Evolutionary conservation across 2,888 invertebrate genomes (phyloP).

Genomic region (Polylopha cassiicola): DNA sequence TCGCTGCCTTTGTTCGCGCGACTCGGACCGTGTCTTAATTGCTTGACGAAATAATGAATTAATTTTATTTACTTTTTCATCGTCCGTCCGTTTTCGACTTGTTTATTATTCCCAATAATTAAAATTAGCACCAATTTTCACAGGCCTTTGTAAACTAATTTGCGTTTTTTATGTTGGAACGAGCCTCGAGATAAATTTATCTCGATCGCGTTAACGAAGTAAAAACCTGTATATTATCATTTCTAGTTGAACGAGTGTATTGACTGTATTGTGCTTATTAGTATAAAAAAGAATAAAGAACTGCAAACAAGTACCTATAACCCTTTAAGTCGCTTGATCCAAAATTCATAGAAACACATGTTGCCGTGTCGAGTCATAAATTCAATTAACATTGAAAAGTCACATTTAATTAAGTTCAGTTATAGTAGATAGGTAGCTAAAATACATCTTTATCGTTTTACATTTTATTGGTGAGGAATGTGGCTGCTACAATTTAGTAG

Average conservation of each 20-base stretch:
- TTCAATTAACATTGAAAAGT: slow-evolving; percentile 20
- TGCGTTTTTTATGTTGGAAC: neutral
- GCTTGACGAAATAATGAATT: slow-evolving; percentile 60
- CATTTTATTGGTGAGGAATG: no score
- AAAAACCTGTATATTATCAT: no score
- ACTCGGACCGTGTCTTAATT: slow-evolving; percentile 55
- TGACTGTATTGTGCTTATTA: no score
- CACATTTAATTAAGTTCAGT: slow-evolving; percentile 15
- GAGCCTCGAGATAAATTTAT: no score
- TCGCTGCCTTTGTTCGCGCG: slow-evolving; percentile 57
- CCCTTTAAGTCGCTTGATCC: neutral
- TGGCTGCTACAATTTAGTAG: no score
- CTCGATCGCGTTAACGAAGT: no score
- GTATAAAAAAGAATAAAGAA: no score
- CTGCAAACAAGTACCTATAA: neutral
- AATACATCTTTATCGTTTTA: slow-evolving; percentile 21
- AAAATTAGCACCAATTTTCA: slow-evolving; percentile 4
- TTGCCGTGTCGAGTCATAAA: no score
- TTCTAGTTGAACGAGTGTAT: no score
- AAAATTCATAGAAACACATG: no score
- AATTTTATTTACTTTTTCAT: slow-evolving; percentile 48
- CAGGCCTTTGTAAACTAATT: slow-evolving; percentile 4
- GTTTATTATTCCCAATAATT: slow-evolving; percentile 24
- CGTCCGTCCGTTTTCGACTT: slow-evolving; percentile 24
- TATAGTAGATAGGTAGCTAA: no score